phyloP scores from a whole-genome alignment of 2,113 vertebrate genomes.

The Labrus mixtus region DNA sequence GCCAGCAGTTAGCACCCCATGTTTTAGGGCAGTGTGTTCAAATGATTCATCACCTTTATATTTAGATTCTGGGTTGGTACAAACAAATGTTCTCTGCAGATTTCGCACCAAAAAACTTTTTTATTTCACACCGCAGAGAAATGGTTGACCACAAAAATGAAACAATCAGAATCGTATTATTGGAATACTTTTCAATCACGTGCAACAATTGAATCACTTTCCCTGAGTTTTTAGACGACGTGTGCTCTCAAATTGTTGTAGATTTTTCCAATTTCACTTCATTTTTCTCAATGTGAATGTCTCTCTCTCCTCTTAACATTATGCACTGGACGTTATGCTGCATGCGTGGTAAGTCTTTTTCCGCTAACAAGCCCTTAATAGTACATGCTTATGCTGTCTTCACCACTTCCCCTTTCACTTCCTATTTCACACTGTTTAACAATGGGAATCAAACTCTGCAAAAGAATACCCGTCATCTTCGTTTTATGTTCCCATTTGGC shows the following conservation, averaged over 20 bases:
- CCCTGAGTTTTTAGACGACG: too few species aligned
- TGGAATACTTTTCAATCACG: background rate
- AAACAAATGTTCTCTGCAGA: conserved; percentile 3
- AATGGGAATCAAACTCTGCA: background rate
- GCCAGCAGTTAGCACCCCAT: conserved; percentile 37
- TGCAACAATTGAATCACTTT: conserved; percentile 5
- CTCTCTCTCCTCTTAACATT: conserved; percentile 4
- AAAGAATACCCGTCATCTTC: conserved; percentile 8
- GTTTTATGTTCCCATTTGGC: conserved; percentile 7
- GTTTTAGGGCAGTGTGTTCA: conserved; percentile 58
- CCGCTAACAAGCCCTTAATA: background rate
- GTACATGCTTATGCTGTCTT: background rate
- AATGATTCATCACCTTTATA: conserved; percentile 59
- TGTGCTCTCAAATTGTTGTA: background rate
- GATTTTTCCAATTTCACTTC: background rate
- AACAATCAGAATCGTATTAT: conserved; percentile 1
- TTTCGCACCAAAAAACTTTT: conserved; percentile 34
- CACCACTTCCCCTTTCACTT: conserved; percentile 27
- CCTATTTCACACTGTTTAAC: background rate
- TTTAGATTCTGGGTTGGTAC: conserved; percentile 47
- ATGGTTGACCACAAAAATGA: conserved; percentile 25
- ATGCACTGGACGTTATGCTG: conserved; percentile 7
- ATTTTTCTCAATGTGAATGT: conserved; percentile 16
- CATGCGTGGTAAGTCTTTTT: conserved; percentile 55
- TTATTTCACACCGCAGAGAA: conserved; percentile 12